phyloP scores from a whole-genome alignment of 2,113 vertebrate genomes.

The Spilogale gracilis region DNA sequence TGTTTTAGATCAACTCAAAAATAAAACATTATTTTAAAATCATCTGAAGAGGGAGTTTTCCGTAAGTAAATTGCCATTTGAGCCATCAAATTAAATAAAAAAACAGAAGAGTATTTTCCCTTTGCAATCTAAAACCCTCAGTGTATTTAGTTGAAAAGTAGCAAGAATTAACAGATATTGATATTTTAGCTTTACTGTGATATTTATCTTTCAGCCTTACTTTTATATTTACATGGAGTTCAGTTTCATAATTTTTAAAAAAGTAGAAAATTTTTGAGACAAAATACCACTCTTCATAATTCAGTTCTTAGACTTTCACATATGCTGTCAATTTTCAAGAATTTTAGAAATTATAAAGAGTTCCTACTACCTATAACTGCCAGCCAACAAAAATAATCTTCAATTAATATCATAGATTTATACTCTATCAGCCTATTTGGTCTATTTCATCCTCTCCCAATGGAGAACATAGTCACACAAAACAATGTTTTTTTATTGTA shows the following conservation, averaged over 20 bases:
- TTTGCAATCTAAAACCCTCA: background rate
- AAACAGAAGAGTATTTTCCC: background rate
- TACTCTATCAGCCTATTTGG: background rate
- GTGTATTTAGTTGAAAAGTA: background rate
- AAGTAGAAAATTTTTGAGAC: conserved; percentile 14
- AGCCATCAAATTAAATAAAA: background rate
- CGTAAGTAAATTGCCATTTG: background rate
- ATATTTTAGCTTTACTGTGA: background rate
- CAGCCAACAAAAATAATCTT: conserved; percentile 9
- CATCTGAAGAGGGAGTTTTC: background rate
- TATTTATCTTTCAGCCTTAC: background rate
- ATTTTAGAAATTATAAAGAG: background rate
- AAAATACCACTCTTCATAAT: background rate
- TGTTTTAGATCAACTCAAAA: background rate
- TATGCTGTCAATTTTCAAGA: conserved; percentile 25
- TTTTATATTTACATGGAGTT: background rate
- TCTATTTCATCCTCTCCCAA: background rate
- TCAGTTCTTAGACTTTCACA: background rate
- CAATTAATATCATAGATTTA: background rate
- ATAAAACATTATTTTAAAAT: conserved; percentile 20
- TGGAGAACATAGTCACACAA: background rate
- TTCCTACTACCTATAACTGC: background rate
- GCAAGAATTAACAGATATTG: background rate
- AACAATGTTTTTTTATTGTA: background rate
- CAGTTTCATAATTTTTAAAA: background rate